phyloP scores from a whole-genome alignment of 2,797 vertebrate species.

The Corythornis leucogaster region DNA sequence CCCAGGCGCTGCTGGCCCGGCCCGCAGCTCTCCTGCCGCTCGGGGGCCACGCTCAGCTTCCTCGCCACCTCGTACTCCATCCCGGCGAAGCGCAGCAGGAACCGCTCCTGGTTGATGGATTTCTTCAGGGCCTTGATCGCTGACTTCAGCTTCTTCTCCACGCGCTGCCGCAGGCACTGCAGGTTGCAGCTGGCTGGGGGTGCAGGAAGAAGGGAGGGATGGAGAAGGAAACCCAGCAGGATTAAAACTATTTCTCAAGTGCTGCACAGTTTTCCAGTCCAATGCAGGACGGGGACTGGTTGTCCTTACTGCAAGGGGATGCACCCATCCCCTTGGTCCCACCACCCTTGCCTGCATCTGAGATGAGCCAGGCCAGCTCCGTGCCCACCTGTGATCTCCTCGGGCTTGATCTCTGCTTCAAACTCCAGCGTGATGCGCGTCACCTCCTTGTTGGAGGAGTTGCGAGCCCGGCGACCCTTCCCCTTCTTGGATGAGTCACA shows the following conservation, averaged over 20 bases:
- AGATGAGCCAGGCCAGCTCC: fast-evolving
- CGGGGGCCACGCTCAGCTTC: constrained; percentile 82
- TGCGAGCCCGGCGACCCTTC: constrained; percentile 89
- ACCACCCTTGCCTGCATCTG: not conserved
- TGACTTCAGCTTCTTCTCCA: constrained; percentile 93
- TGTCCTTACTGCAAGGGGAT: not conserved
- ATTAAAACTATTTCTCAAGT: not conserved
- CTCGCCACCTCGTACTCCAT: constrained; percentile 95
- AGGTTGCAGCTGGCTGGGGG: constrained; percentile 89
- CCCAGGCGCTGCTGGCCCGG: constrained; percentile 89
- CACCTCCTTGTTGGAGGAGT: constrained; percentile 90
- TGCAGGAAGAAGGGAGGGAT: not conserved
- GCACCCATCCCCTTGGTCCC: not conserved
- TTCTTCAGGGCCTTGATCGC: constrained; percentile 96
- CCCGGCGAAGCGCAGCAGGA: constrained; percentile 92
- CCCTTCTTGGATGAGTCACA: constrained; percentile 95
- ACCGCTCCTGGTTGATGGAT: constrained; percentile 97
- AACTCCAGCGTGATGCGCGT: constrained; percentile 95
- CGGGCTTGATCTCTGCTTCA: constrained; percentile 92
- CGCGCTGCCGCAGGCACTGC: constrained; percentile 91
- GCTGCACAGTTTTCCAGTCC: not conserved
- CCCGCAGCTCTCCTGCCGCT: constrained; percentile 84
- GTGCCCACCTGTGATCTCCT: constrained; percentile 90
- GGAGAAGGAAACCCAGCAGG: not conserved
- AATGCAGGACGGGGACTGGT: not conserved